phyloP scores from a whole-genome alignment of 1,140 invertebrate genomes.

The Chrysoperla carnea region DNA sequence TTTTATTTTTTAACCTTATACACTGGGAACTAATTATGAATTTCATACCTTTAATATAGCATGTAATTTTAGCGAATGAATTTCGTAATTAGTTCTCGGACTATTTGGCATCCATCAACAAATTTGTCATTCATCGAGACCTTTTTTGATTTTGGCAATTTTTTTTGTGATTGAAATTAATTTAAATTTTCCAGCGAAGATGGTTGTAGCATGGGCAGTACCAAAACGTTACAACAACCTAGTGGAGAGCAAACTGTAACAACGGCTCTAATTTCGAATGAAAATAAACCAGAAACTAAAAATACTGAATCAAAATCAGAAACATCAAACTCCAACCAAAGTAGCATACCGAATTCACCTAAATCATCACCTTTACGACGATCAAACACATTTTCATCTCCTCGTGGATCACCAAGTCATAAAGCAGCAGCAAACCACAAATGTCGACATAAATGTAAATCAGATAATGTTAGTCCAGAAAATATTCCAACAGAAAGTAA shows the following conservation, averaged over 20 bases:
- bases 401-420: too few relatives aligned
- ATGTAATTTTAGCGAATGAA: too few relatives aligned
- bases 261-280: slow-evolving; percentile 7
- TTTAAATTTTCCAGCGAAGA: slow-evolving; percentile 8
- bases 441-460: slow-evolving; percentile 6
- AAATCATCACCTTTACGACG: background rate
- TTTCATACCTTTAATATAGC: too few relatives aligned
- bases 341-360: background rate
- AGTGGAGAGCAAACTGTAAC: slow-evolving; percentile 6
- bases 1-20: too few relatives aligned
- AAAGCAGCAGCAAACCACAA: background rate
- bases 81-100: too few relatives aligned
- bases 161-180: too few relatives aligned
- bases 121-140: too few relatives aligned
- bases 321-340: background rate
- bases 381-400: background rate
- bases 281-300: background rate
- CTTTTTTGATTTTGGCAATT: too few relatives aligned
- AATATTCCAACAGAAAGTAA: slow-evolving; percentile 16
- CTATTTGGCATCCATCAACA: too few relatives aligned
- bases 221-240: slow-evolving; percentile 13
- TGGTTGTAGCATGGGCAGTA: slow-evolving; percentile 12
- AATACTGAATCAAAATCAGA: background rate
- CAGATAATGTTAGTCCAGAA: slow-evolving; percentile 16
- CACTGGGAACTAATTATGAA: too few relatives aligned